A percentile compares a stretch with the other conserved stretches of the same genome.
Conservation (phyloP, 2,113 vertebrate species). For the Stigmatopora nigra region DNA sequence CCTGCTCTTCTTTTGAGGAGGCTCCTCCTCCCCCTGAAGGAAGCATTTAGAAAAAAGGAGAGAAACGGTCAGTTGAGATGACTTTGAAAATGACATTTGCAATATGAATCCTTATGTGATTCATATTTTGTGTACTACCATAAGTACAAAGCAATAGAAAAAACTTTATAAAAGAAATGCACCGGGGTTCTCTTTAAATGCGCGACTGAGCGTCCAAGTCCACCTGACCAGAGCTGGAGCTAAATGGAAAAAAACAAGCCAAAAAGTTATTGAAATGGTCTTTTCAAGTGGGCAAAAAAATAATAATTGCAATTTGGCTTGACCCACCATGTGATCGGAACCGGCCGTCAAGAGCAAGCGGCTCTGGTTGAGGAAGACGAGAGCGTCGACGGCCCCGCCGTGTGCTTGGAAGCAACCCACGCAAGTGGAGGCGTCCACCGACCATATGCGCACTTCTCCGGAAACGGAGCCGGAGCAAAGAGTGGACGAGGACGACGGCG, state of each 20-base stretch:
- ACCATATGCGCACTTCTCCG: constrained; percentile 78
- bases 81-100: not conserved
- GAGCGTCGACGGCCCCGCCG: constrained; percentile 54
- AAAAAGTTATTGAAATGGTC: not conserved
- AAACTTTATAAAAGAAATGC: constrained; percentile 4
- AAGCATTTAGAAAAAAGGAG: not conserved
- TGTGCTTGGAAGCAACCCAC: constrained; percentile 77
- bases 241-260: constrained; percentile 44
- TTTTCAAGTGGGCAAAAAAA: not conserved
- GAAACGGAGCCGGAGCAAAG: constrained; percentile 74
- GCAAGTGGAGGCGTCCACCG: constrained; percentile 61
- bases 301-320: not conserved
- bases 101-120: no score
- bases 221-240: constrained; percentile 81
- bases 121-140: no score
- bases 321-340: constrained; percentile 72
- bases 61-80: not conserved
- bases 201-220: constrained; percentile 64
- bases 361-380: constrained; percentile 69
- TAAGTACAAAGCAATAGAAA: no score
- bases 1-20: constrained; percentile 38
- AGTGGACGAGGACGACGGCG: constrained; percentile 59
- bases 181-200: constrained; percentile 52
- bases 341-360: constrained; percentile 71
- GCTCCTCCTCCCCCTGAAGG: constrained; percentile 20